phyloP scores from a whole-genome alignment of 2,797 vertebrate genomes.

The Trichosurus vulpecula region DNA sequence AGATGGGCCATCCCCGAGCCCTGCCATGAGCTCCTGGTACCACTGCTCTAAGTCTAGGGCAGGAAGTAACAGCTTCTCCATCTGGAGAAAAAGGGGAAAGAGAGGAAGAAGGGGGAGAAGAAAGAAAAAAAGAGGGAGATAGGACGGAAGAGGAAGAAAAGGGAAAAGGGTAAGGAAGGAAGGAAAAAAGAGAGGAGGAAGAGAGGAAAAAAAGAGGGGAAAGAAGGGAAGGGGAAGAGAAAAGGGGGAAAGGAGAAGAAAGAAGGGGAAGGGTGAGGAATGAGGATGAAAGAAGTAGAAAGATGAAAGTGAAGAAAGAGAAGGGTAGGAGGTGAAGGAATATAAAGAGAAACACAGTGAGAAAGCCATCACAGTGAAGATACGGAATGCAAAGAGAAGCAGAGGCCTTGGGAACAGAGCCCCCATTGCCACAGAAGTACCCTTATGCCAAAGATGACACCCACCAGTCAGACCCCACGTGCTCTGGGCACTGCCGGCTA shows the following conservation, averaged over 20 bases:
- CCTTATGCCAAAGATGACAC: neutral
- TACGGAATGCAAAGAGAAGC: slow-evolving; percentile 39
- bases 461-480: neutral
- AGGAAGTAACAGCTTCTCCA: slow-evolving; percentile 84
- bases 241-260: neutral
- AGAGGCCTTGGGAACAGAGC: neutral
- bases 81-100: slow-evolving; percentile 77
- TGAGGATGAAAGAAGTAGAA: neutral
- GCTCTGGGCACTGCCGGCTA: neutral
- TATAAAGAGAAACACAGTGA: slow-evolving; percentile 63
- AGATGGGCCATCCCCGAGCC: slow-evolving; percentile 84
- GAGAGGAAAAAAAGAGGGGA: neutral
- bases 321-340: slow-evolving; percentile 7
- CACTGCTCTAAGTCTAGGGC: slow-evolving; percentile 93
- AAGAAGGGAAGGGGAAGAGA: neutral
- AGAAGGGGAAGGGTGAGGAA: neutral
- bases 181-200: neutral
- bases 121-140: slow-evolving; percentile 51
- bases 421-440: neutral
- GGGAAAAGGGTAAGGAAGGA: slow-evolving; percentile 11
- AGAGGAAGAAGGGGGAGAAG: slow-evolving; percentile 74
- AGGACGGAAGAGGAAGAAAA: slow-evolving; percentile 42
- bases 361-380: neutral
- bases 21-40: slow-evolving; percentile 93
- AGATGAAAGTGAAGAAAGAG: neutral